Evolutionary conservation across 1,140 invertebrate genomes (phyloP).

Genomic region (Drosophila sechellia): DNA sequence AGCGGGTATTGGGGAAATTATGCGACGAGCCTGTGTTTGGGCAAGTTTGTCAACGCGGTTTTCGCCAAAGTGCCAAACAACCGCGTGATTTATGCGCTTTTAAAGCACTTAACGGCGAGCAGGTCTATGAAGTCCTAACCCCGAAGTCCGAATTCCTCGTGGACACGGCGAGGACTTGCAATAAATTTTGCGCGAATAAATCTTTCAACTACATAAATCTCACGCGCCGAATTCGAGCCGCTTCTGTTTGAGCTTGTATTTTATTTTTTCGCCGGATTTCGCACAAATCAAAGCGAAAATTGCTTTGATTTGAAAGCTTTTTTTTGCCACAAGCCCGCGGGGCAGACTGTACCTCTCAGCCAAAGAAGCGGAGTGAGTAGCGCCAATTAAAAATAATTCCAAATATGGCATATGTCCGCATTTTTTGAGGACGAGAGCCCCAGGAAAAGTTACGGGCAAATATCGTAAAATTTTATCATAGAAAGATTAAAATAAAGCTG

Average conservation of each 20-base stretch:
- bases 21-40: constrained; percentile 22
- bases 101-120: constrained; percentile 76
- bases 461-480: constrained; percentile 74
- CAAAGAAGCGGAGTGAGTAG: constrained; percentile 4
- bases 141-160: constrained; percentile 31
- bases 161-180: constrained; percentile 43
- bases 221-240: constrained; percentile 73
- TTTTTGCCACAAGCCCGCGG: constrained; percentile 43
- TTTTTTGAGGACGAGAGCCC: constrained; percentile 36
- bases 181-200: constrained; percentile 77
- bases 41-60: constrained; percentile 74
- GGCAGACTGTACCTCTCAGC: constrained; percentile 69
- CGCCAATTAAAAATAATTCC: constrained; percentile 80
- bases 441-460: constrained; percentile 36
- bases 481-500: constrained; percentile 76
- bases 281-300: constrained; percentile 81
- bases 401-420: constrained; percentile 64
- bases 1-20: constrained; percentile 10
- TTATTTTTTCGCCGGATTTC: constrained; percentile 41
- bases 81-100: constrained; percentile 82
- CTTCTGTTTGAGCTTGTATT: constrained; percentile 20
- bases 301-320: constrained; percentile 82
- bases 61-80: constrained; percentile 65
- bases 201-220: constrained; percentile 83
- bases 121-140: constrained; percentile 74